These are phyloP conservation scores for Epinotia ramella DNA, from an alignment of 2,888 invertebrate genomes.

Conservation along the genomic window DNA sequence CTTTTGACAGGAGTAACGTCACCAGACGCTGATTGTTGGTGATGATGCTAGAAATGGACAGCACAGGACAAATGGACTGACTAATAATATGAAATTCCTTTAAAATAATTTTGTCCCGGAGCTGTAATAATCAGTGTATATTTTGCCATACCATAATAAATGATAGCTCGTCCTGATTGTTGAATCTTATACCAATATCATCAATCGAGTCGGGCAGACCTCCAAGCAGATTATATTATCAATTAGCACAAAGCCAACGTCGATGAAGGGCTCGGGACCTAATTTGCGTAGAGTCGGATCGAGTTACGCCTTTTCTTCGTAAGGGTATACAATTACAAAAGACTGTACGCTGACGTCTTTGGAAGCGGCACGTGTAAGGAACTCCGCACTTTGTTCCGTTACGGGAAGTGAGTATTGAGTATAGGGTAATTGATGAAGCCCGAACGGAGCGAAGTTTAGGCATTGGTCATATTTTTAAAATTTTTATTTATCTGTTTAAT, in stretches of 20 bases:
- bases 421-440: background rate
- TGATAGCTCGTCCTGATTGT: too few relatives aligned
- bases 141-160: too few relatives aligned
- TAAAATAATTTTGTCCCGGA: too few relatives aligned
- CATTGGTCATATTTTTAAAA: background rate
- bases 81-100: too few relatives aligned
- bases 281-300: conserved; percentile 6
- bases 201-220: background rate
- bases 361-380: background rate
- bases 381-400: background rate
- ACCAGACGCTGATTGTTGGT: too few relatives aligned
- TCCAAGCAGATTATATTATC: background rate
- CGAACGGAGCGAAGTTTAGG: background rate
- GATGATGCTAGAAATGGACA: too few relatives aligned
- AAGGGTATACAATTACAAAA: conserved; percentile 7
- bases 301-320: conserved; percentile 8
- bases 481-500: too few relatives aligned
- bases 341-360: conserved; percentile 36
- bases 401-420: background rate
- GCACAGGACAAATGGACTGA: too few relatives aligned
- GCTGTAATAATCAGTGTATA: too few relatives aligned
- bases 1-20: too few relatives aligned
- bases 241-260: background rate
- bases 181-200: too few relatives aligned
- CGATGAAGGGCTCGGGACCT: background rate